Base-by-base conservation (phyloP, 2,797 vertebrate genomes). In the Rhabdophis nuchalis region DNA sequence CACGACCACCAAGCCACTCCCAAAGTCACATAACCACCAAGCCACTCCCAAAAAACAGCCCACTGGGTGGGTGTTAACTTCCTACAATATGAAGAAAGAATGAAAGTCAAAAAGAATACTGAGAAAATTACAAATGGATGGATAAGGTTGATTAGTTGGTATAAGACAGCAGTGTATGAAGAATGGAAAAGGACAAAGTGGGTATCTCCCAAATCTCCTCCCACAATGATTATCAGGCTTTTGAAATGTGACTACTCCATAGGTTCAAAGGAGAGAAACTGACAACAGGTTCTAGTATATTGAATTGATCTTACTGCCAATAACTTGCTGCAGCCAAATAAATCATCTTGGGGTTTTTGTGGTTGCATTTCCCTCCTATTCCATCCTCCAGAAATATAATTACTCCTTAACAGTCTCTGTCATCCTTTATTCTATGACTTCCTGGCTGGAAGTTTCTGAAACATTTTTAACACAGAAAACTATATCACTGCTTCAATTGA, bases 401-500 rank as follows among this genome's bases (percentile, higher is more conserved):
- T 88, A 20, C 10, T 89, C 86, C 20, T 10, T 36, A 50, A 90
- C 68, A 93, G 87, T 87, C 41, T 87, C 64, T 94, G 87, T 9
- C 77, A 89, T 61, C 36, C 10, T 94, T 27, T 5, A 11, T 56
- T 91, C 41, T 93, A 29, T 85, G 4, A 91, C 94, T 94, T 93
- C 54, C 90, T 94, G 91, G 12, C 68, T 95, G 85, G 85, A 90
- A 94, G 29, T 85, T 87, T 91, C 5, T 6, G 0, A 92, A 90
- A 5, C 25, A 53, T 46, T 64, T 94, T 94, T 72, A 88, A 91
- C 7, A 23, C 61, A 25, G 1, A 56, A 20, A 91, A 54, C 12
- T 90, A 72, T 94, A 27, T 82, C 87, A 93, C 85, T 64, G 12
- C 92, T 86, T 57, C 89, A 87, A 95, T 32, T 95, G 92, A 93